These are phyloP conservation scores for Platorchestia sp. DNA, from an alignment of 1,140 invertebrate genomes.

Conservation along the genomic window DNA sequence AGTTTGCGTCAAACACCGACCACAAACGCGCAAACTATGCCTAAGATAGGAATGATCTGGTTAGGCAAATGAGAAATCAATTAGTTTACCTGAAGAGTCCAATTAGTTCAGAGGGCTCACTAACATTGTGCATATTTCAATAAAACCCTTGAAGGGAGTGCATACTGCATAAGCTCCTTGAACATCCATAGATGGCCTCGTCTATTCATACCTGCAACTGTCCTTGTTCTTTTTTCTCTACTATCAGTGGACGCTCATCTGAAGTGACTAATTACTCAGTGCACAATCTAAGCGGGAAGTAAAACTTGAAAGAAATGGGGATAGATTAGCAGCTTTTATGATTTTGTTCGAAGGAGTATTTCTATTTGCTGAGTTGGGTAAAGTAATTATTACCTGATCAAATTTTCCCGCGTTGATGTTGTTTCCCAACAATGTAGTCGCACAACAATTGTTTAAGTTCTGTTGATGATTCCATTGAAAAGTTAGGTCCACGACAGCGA, in stretches of 20 bases:
- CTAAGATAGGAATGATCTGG: not conserved
- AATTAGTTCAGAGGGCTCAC: not conserved
- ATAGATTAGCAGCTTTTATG: no score
- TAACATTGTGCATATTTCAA: not conserved
- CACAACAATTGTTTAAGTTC: no score
- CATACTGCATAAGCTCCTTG: not conserved
- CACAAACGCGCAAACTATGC: not conserved
- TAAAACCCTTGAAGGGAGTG: not conserved
- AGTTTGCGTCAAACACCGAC: not conserved
- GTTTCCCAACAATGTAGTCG: no score
- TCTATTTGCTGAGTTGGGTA: no score
- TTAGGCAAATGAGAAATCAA: not conserved
- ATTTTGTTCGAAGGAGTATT: no score
- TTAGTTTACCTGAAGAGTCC: not conserved
- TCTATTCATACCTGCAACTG: not conserved
- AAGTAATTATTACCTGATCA: no score
- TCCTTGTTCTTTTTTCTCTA: not conserved
- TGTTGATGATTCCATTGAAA: no score
- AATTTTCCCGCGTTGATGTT: no score
- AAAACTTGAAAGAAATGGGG: no score
- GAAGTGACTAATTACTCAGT: not conserved
- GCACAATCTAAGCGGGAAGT: not conserved
- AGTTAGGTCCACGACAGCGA: no score
- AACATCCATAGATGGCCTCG: not conserved
- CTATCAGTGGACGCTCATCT: not conserved